These are phyloP conservation scores for Ceratitis capitata DNA, from an alignment of 1,140 invertebrate species.

Conservation along the genomic window DNA sequence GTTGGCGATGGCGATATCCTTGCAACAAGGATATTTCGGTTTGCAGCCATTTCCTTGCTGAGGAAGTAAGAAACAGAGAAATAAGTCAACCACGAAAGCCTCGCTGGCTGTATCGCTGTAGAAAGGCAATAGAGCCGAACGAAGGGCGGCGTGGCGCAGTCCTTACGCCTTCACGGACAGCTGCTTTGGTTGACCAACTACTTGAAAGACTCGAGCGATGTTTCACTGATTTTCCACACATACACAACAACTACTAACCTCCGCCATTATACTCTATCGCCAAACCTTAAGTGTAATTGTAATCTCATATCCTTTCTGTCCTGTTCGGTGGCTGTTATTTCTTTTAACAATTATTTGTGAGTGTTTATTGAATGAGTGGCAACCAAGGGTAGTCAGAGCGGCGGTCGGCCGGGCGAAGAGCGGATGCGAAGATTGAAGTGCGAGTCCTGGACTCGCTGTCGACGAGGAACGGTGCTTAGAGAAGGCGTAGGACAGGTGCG, in stretches of 20 bases:
- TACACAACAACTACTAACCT: background rate
- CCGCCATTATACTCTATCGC: background rate
- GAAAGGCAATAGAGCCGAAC: too few relatives aligned
- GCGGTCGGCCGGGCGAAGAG: background rate
- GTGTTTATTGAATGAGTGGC: conserved; percentile 39
- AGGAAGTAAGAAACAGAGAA: conserved; percentile 8
- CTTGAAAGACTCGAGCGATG: background rate
- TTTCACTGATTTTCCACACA: background rate
- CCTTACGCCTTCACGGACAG: background rate
- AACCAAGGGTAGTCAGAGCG: background rate
- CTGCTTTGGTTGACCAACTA: conserved; percentile 36
- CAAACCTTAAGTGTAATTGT: conserved; percentile 20
- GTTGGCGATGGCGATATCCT: background rate
- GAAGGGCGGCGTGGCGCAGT: too few relatives aligned
- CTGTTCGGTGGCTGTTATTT: background rate
- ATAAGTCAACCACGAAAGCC: background rate
- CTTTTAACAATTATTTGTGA: conserved; percentile 37
- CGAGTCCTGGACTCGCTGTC: background rate
- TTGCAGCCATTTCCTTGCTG: conserved; percentile 11
- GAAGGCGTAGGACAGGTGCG: conserved; percentile 26
- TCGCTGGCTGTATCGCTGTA: background rate
- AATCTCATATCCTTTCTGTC: conserved; percentile 37
- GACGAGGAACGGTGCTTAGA: background rate
- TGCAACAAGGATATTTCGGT: conserved; percentile 25
- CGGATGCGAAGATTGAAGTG: background rate